These are phyloP conservation scores for Pseudomyrmex concolor DNA, from an alignment of 1,140 invertebrate genomes.

Conservation along the genomic window DNA sequence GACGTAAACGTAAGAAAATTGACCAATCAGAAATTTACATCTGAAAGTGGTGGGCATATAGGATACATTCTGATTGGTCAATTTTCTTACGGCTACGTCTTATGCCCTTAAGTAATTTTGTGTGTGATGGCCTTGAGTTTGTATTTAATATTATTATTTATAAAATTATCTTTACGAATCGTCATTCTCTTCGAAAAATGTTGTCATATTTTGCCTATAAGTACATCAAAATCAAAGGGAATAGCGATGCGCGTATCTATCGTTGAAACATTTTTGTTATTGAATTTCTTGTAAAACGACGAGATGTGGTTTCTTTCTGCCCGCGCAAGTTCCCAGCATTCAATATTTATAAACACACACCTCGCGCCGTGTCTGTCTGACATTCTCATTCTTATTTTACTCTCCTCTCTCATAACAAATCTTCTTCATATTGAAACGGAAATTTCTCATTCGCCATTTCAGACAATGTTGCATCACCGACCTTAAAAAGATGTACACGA, in stretches of 20 bases:
- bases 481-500: background rate
- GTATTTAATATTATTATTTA: background rate
- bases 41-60: too few relatives aligned
- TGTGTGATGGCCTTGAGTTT: too few relatives aligned
- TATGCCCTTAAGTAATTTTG: too few relatives aligned
- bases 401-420: background rate
- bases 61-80: too few relatives aligned
- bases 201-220: background rate
- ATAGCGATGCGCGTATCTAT: background rate
- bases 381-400: conserved; percentile 12
- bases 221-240: background rate
- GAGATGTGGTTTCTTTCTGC: conserved; percentile 8
- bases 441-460: background rate
- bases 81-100: too few relatives aligned
- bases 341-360: conserved; percentile 5
- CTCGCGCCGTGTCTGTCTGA: background rate
- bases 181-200: too few relatives aligned
- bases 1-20: too few relatives aligned
- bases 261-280: conserved; percentile 13
- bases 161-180: background rate
- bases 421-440: too few relatives aligned
- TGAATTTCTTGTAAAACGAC: conserved; percentile 15
- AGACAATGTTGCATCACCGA: too few relatives aligned
- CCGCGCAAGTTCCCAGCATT: conserved; percentile 8
- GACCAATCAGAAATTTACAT: too few relatives aligned